Evolutionary conservation across 2,113 vertebrate species (phyloP).

Genomic region (Sphyrna mokarran): DNA sequence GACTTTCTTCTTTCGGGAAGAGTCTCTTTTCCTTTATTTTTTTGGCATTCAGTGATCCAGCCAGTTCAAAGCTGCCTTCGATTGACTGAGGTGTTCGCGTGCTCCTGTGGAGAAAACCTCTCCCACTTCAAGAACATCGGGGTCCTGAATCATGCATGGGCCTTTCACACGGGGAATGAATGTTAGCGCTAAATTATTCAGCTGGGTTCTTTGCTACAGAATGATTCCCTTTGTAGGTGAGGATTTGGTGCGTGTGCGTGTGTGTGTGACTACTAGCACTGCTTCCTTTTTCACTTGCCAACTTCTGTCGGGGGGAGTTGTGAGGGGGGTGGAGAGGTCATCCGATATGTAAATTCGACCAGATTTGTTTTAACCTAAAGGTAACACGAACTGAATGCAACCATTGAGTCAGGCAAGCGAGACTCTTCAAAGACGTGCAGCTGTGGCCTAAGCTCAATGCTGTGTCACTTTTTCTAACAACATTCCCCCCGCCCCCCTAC

Average conservation of each 20-base stretch:
- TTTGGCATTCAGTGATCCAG: background rate
- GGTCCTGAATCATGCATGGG: slow-evolving; percentile 27
- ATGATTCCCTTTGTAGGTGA: slow-evolving; percentile 11
- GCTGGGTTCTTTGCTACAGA: background rate
- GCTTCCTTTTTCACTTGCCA: background rate
- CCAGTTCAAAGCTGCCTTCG: background rate
- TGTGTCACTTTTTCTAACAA: background rate
- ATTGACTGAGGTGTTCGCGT: background rate
- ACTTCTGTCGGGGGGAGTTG: background rate
- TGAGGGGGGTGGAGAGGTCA: background rate
- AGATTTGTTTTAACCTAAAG: background rate
- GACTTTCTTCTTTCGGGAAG: background rate
- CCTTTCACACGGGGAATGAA: background rate
- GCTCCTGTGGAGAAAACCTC: background rate
- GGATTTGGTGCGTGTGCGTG: background rate
- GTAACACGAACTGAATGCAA: background rate
- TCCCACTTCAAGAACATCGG: background rate
- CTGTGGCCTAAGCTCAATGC: background rate
- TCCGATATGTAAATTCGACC: background rate
- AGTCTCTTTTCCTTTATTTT: background rate
- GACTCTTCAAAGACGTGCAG: background rate
- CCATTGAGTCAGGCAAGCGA: background rate
- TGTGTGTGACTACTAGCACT: background rate
- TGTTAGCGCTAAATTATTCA: slow-evolving; percentile 27
- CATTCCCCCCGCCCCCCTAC: no score